phyloP scores from a whole-genome alignment of 2,888 invertebrate species.

The Drosophila bunnanda region DNA sequence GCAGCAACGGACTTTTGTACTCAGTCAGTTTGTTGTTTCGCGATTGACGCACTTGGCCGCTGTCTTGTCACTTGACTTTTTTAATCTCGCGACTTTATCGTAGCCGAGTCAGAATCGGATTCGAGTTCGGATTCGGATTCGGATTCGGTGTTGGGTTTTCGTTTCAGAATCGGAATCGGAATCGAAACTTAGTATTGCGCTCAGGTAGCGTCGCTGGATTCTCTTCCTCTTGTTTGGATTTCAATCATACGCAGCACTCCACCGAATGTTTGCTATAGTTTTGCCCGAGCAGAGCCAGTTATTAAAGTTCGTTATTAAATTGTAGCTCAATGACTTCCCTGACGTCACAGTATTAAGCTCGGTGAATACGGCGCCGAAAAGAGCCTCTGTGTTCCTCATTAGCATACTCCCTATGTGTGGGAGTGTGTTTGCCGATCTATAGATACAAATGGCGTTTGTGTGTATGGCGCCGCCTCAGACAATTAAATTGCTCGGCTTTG shows the following conservation, averaged over 20 bases:
- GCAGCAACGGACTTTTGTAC: slow-evolving; percentile 48
- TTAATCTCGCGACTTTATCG: slow-evolving; percentile 77
- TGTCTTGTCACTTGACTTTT: slow-evolving; percentile 78
- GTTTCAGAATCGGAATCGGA: slow-evolving; percentile 16
- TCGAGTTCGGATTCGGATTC: slow-evolving; percentile 35
- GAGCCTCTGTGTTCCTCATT: slow-evolving; percentile 30
- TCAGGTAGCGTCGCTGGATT: slow-evolving; percentile 59
- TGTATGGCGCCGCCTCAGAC: slow-evolving; percentile 28
- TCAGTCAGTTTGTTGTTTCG: slow-evolving; percentile 34
- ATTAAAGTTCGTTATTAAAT: slow-evolving; percentile 74
- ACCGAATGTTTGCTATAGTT: slow-evolving; percentile 61
- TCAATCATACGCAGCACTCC: slow-evolving; percentile 36
- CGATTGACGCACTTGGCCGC: slow-evolving; percentile 72
- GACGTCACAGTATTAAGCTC: slow-evolving; percentile 76
- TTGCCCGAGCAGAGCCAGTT: slow-evolving; percentile 43
- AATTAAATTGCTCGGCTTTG: slow-evolving; percentile 22
- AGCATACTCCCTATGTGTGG: slow-evolving; percentile 40
- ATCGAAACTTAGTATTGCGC: slow-evolving; percentile 69
- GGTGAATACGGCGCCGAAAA: slow-evolving; percentile 29
- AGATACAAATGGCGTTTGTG: too few relatives aligned
- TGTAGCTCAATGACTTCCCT: slow-evolving; percentile 76
- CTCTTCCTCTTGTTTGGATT: slow-evolving; percentile 44
- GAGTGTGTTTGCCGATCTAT: slow-evolving; percentile 30
- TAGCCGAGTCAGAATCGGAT: slow-evolving; percentile 59
- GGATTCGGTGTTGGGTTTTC: slow-evolving; percentile 12